Evolutionary conservation across 2,113 vertebrate genomes (phyloP).

Genomic region (Promerops cafer): DNA sequence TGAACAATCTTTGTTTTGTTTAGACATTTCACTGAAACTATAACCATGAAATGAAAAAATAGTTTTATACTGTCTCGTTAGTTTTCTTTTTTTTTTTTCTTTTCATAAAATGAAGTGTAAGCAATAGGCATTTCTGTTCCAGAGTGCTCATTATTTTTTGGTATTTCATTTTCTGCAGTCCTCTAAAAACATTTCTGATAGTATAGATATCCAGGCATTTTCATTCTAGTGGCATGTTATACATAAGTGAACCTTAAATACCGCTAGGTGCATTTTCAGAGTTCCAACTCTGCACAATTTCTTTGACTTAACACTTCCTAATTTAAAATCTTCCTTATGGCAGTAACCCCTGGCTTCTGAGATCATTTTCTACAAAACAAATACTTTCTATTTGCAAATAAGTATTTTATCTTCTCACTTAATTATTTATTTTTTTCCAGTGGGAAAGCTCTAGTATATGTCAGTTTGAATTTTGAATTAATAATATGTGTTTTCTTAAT

Average conservation of each 20-base stretch:
- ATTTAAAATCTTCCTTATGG: background rate
- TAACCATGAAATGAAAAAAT: constrained; percentile 46
- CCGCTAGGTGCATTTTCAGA: background rate
- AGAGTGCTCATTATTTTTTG: constrained; percentile 5
- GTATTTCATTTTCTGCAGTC: background rate
- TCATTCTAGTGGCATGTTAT: background rate
- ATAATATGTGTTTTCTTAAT: background rate
- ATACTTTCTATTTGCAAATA: background rate
- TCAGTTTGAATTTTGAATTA: background rate
- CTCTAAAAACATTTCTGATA: background rate
- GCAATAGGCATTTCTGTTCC: background rate
- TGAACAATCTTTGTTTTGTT: constrained; percentile 34
- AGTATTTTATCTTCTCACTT: background rate
- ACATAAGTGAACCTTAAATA: background rate
- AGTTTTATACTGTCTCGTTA: background rate
- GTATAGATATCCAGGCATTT: background rate
- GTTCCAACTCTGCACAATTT: background rate
- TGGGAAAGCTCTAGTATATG: background rate
- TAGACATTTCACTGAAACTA: constrained; percentile 9
- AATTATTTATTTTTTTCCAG: background rate
- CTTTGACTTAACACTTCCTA: background rate
- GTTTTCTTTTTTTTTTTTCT: background rate
- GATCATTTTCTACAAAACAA: background rate
- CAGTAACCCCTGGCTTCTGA: background rate
- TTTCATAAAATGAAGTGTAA: background rate